Conservation (phyloP, 2,797 vertebrate genomes). For the Bradypodion pumilum region DNA sequence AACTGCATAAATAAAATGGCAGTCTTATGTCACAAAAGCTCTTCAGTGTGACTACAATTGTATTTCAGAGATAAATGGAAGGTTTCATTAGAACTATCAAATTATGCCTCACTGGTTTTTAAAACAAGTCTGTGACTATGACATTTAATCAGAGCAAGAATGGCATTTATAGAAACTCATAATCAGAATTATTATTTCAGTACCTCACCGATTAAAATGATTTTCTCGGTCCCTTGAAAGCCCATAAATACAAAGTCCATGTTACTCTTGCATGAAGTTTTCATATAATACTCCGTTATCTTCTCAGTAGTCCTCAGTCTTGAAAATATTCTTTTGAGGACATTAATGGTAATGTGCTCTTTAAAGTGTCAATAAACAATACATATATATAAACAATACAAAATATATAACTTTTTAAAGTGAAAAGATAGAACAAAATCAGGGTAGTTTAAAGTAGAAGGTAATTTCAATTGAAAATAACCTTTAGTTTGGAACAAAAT, state of each 20-base stretch:
- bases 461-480: conserved; percentile 1
- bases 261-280: conserved; percentile 36
- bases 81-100: conserved; percentile 58
- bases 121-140: conserved; percentile 58
- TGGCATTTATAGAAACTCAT: conserved; percentile 60
- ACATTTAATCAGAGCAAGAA: conserved; percentile 70
- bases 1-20: not conserved
- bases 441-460: not conserved
- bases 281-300: conserved; percentile 19
- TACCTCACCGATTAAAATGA: conserved; percentile 48
- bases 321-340: conserved; percentile 38
- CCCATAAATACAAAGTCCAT: conserved; percentile 51
- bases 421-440: not conserved
- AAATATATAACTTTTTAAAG: conserved; percentile 2
- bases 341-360: conserved; percentile 13
- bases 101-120: conserved; percentile 60
- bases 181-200: conserved; percentile 55
- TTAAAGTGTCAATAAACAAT: not conserved
- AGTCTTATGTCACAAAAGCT: not conserved
- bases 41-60: conserved; percentile 40
- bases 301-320: conserved; percentile 20
- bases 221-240: conserved; percentile 45
- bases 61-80: conserved; percentile 53
- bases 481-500: conserved; percentile 6
- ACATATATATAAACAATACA: conserved; percentile 4